Percentiles rank a stretch among this genome's conserved stretches.
Conservation (phyloP, 2,888 invertebrate genomes). For the Galerucella pusilla region DNA sequence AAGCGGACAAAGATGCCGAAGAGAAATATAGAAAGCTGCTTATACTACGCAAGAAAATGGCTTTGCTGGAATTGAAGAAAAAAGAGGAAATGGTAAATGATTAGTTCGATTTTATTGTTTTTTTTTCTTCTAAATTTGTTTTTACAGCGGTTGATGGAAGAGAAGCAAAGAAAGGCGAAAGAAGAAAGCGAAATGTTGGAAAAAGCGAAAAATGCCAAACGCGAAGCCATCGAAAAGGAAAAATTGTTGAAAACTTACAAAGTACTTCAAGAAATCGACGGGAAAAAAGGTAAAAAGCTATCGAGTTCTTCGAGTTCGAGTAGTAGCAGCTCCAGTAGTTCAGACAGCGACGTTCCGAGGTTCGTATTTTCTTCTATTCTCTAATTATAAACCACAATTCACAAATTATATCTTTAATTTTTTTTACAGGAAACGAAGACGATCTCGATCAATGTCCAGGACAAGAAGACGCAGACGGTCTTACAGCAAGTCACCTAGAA, state of each 20-base stretch:
- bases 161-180: constrained; percentile 64
- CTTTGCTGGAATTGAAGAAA: constrained; percentile 69
- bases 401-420: constrained; percentile 11
- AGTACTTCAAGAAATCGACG: constrained; percentile 61
- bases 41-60: constrained; percentile 72
- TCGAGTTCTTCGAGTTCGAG: constrained; percentile 53
- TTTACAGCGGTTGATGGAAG: constrained; percentile 56
- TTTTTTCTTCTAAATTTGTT: not conserved
- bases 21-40: constrained; percentile 63
- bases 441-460: constrained; percentile 44
- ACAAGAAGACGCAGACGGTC: constrained; percentile 33
- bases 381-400: not conserved
- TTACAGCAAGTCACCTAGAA: constrained; percentile 35
- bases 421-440: constrained; percentile 30
- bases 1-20: constrained; percentile 57
- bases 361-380: constrained; percentile 26
- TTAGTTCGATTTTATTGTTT: no score
- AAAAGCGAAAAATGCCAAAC: constrained; percentile 62
- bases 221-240: constrained; percentile 64
- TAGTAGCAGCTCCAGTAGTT: constrained; percentile 54
- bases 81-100: constrained; percentile 62
- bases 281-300: constrained; percentile 52
- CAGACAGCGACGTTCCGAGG: constrained; percentile 48
- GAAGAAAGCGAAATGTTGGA: constrained; percentile 66
- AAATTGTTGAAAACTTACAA: constrained; percentile 64